Base-by-base conservation (phyloP, 2,888 invertebrate species). In the Actias luna region DNA sequence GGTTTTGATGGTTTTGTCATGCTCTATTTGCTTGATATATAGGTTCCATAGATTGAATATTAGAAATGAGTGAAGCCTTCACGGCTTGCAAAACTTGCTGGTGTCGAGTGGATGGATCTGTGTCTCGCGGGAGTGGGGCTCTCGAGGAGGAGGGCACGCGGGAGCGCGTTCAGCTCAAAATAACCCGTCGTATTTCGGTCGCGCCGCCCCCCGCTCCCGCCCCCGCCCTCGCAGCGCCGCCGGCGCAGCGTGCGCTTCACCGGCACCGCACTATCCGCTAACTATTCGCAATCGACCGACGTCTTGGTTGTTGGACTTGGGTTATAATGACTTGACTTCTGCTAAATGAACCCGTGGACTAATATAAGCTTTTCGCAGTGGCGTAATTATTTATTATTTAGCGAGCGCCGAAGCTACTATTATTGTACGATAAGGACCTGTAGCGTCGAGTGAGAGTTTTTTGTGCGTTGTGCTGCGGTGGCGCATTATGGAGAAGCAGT, bases 261-360 rank as follows among this genome's bases (percentile, higher is more conserved):
- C 70, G 69, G 76, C 82, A 71, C 80, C 82, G 93, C 95, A 96
- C 95, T 96, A 95, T 95, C 96, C 96, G 96, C 96, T 96, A 95
- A 95, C 96, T 95, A 96, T 96, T 96, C 95, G 96, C 96, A 96
- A 96, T 96, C 97, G 96, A 97, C 96, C 96, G 96, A 97, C 97
- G 96, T 96, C 96, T 97, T 96, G 96, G 95, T 94, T 92, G 93
- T 95, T 92, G 93, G 93, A 93, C 93, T 94, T 94, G 94, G 94
- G 94, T 89, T 94, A 95, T 94, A 94, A 95, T 95, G 95, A 95
- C 95, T 95, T 95, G 93, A 94, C 94, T 95, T 94, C 94, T 95
- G 94, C 95, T 94, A 94, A 93, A 92, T 92, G 92, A 93, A 92
- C 91, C 92, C 92, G 93, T 92, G 92, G 85, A 92, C 90, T 89